Conservation (phyloP, 2,113 vertebrate genomes). For the Pleuronectes platessa region DNA sequence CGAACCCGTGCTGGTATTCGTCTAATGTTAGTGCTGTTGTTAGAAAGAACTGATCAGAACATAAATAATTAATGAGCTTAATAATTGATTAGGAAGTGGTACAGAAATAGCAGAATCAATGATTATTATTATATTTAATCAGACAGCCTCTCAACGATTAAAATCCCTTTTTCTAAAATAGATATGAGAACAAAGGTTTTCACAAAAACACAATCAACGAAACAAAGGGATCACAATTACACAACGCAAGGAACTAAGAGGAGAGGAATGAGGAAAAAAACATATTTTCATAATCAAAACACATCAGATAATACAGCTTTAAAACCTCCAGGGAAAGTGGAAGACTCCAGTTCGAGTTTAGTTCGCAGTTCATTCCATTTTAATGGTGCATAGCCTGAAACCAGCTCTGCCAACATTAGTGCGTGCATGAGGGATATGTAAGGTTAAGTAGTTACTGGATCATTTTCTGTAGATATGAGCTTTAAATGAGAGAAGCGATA, state of each 20-base stretch:
- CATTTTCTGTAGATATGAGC: neutral
- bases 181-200: neutral
- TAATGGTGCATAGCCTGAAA: neutral
- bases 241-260: neutral
- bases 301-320: neutral
- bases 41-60: neutral
- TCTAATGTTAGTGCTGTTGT: neutral
- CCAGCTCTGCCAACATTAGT: neutral
- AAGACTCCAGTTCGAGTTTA: neutral
- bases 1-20: neutral
- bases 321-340: neutral
- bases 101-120: neutral
- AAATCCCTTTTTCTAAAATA: neutral
- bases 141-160: neutral
- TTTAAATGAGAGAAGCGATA: neutral
- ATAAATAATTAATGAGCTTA: neutral
- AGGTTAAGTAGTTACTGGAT: slow-evolving; percentile 4
- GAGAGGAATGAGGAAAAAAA: neutral
- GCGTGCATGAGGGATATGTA: neutral
- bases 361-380: neutral
- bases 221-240: neutral
- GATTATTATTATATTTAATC: neutral
- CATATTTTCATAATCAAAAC: neutral
- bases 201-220: neutral
- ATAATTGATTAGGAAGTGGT: neutral